Percentiles rank a stretch among this genome's conserved stretches.
These are phyloP conservation scores for Trichopoda pennipes DNA, from an alignment of 2,888 invertebrate species.

Conservation along the genomic window DNA sequence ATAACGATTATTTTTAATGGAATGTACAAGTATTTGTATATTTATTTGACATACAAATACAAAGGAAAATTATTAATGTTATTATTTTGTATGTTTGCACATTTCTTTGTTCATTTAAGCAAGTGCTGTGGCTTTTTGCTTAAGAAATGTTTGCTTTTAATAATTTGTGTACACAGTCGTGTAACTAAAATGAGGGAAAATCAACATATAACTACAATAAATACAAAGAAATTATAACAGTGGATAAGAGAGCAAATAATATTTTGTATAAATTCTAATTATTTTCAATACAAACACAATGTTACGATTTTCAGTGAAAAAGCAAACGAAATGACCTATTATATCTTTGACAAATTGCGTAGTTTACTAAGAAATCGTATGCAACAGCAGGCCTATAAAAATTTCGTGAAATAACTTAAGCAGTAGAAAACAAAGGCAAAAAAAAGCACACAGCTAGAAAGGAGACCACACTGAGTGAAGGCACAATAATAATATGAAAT, in stretches of 20 bases:
- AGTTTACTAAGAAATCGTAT: no score
- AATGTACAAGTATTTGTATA: constrained; percentile 13
- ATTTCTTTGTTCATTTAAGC: constrained; percentile 6
- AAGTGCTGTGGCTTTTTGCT: constrained; percentile 3
- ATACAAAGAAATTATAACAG: constrained; percentile 11
- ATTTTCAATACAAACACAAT: no score
- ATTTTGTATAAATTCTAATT: no score
- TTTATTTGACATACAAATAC: constrained; percentile 20
- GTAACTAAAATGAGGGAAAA: constrained; percentile 26
- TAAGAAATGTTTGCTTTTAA: constrained; percentile 28
- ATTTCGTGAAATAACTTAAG: no score
- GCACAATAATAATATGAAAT: no score
- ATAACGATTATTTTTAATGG: constrained; percentile 35
- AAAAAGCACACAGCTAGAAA: no score
- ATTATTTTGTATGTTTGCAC: constrained; percentile 11
- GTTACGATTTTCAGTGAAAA: no score
- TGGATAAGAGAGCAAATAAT: neutral
- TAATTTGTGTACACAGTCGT: neutral
- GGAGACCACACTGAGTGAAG: no score
- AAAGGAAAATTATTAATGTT: constrained; percentile 27
- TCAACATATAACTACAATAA: constrained; percentile 19
- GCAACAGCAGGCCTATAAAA: no score
- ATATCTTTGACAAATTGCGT: no score
- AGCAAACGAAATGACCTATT: no score
- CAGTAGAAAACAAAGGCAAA: no score